These are phyloP conservation scores for Blennius ocellaris DNA, from an alignment of 2,113 vertebrate genomes.

Conservation along the genomic window DNA sequence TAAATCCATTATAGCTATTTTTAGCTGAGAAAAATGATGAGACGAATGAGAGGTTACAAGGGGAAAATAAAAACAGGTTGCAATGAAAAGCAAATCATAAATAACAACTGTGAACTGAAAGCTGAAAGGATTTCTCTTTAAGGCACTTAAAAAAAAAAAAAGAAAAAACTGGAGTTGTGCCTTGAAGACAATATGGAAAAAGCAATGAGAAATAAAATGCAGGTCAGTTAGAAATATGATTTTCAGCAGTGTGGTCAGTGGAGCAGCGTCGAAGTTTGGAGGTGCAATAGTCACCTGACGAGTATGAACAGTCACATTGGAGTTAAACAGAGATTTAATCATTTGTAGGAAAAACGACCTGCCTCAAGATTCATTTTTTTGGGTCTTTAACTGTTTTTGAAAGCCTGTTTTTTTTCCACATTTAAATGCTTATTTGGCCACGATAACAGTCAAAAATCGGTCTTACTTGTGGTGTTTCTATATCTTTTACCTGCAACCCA, in stretches of 20 bases:
- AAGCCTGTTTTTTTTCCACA: too few relatives aligned
- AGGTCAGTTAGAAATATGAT: slow-evolving; percentile 21
- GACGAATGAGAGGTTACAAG: slow-evolving; percentile 77
- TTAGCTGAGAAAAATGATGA: slow-evolving; percentile 85
- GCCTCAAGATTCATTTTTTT: too few relatives aligned
- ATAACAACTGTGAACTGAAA: slow-evolving; percentile 54
- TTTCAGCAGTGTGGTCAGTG: slow-evolving; percentile 31
- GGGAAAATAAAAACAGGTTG: slow-evolving; percentile 23
- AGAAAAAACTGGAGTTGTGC: slow-evolving; percentile 9
- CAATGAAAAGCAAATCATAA: slow-evolving; percentile 68
- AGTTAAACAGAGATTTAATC: background rate
- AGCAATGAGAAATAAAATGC: slow-evolving; percentile 59
- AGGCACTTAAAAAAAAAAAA: slow-evolving; percentile 39
- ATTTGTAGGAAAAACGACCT: too few relatives aligned
- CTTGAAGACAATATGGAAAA: slow-evolving; percentile 48
- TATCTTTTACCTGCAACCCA: too few relatives aligned
- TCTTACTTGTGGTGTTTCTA: too few relatives aligned
- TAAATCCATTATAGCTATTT: slow-evolving; percentile 89
- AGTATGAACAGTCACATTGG: background rate
- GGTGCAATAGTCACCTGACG: background rate
- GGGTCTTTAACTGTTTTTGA: too few relatives aligned
- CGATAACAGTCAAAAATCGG: too few relatives aligned
- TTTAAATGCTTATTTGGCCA: too few relatives aligned
- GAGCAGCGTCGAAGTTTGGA: slow-evolving; percentile 1
- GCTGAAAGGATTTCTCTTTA: slow-evolving; percentile 42